Base-by-base conservation (phyloP, 64 coral and sea anemone species). In the Montipora cactus region DNA sequence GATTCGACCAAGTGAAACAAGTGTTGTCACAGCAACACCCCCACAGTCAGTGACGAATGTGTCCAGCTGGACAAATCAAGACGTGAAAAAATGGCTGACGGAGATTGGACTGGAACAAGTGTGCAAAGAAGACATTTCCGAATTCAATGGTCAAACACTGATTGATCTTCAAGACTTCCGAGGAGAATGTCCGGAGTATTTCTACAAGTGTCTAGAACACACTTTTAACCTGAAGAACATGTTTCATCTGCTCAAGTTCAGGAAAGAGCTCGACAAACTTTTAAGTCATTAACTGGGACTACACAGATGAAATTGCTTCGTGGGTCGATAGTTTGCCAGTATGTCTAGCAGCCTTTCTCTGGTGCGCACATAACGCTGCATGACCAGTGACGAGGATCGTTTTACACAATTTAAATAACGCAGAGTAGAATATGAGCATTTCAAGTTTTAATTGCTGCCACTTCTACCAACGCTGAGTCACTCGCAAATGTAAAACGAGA, bases 41-140 rank as follows among this genome's bases (percentile, higher is more conserved):
- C 8, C n/a, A n/a, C n/a, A n/a, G n/a, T n/a, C 84, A 72, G 51
- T 4, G 6, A 14, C 50, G 9, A 13, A 44, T 14, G 16, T 88
- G 13, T 79, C 66, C 15, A 10, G 47, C n/a, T 93, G 92, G 92
- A 93, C 49, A 59, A 93, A 88, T 79, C 3, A 78, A 80, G 61
- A 88, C 7, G 92, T 93, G 25, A 74, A 52, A 22, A 25, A 80
- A 16, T 93, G 92, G 92, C 71, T 93, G 0, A 74, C 53, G 8
- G 15, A 73, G 4, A 93, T 93, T 28, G 92, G 92, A n/a, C 51
- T 93, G 62, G 47, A n/a, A 88, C 78, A 83, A 18, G 81, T 83
- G 12, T 67, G 81, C 28, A 45, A 16, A 2, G 4, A 83, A 47
- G 37, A 67, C 14, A 67, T 68, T 47, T 64, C 81, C 1, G 59